These are phyloP conservation scores for Cyprichromis sp. DNA, from an alignment of 2,113 vertebrate genomes.

Conservation along the genomic window DNA sequence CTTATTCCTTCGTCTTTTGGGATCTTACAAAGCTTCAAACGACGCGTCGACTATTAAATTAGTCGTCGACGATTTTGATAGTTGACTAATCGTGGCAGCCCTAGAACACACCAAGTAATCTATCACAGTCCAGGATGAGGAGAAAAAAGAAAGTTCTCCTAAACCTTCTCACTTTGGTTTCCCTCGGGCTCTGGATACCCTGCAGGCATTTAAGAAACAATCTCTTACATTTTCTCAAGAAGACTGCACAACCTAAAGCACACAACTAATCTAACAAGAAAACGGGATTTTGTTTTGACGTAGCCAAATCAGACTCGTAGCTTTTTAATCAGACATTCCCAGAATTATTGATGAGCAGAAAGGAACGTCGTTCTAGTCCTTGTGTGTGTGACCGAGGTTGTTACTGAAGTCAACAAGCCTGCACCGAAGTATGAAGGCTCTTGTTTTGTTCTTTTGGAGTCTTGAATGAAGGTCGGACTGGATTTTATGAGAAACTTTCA, in stretches of 20 bases:
- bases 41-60: no score
- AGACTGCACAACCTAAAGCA: neutral
- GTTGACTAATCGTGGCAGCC: no score
- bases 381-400: neutral
- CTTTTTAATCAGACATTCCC: neutral
- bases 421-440: neutral
- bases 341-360: neutral
- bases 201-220: neutral
- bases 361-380: neutral
- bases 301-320: neutral
- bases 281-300: neutral
- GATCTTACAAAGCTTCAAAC: no score
- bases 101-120: neutral
- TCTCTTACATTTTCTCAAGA: neutral
- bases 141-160: neutral
- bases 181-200: fast-evolving
- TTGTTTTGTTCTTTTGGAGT: neutral
- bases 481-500: neutral
- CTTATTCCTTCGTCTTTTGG: no score
- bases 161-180: fast-evolving
- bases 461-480: neutral
- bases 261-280: neutral
- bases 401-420: neutral
- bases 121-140: fast-evolving
- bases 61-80: no score